These are phyloP conservation scores for Nasua narica DNA, from an alignment of 2,797 vertebrate species.

Conservation along the genomic window DNA sequence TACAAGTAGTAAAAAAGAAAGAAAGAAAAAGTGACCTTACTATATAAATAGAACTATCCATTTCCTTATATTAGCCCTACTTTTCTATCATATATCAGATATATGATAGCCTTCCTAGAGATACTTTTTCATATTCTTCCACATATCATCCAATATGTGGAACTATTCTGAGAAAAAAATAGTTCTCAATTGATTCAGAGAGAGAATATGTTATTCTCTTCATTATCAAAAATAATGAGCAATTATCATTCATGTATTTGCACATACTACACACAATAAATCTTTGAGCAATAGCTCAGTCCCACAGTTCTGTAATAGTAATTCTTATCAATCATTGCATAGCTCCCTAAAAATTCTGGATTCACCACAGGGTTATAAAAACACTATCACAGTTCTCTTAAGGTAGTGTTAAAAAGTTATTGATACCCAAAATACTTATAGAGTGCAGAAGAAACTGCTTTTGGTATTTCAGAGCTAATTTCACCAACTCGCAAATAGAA, in stretches of 20 bases:
- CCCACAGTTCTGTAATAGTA: neutral
- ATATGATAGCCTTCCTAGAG: neutral
- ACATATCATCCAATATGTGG: no score
- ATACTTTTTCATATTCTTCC: neutral
- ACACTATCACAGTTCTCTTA: neutral
- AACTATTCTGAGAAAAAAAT: neutral
- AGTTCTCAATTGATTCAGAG: neutral
- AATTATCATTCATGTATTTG: neutral
- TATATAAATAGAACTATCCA: neutral
- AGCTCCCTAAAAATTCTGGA: neutral
- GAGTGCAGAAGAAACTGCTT: neutral
- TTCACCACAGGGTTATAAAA: neutral
- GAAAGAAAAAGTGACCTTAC: no score
- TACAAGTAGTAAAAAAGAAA: neutral
- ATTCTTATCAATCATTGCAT: neutral
- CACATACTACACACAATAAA: neutral
- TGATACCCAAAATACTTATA: neutral
- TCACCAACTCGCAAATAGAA: neutral
- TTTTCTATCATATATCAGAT: neutral
- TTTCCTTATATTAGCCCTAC: neutral
- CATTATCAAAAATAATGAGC: neutral
- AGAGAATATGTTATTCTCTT: neutral
- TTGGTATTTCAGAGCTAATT: neutral
- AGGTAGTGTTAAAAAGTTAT: neutral
- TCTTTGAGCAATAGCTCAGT: neutral